Base-by-base conservation (phyloP, 2,797 vertebrate genomes). In the Percopsis omiscomaycus region DNA sequence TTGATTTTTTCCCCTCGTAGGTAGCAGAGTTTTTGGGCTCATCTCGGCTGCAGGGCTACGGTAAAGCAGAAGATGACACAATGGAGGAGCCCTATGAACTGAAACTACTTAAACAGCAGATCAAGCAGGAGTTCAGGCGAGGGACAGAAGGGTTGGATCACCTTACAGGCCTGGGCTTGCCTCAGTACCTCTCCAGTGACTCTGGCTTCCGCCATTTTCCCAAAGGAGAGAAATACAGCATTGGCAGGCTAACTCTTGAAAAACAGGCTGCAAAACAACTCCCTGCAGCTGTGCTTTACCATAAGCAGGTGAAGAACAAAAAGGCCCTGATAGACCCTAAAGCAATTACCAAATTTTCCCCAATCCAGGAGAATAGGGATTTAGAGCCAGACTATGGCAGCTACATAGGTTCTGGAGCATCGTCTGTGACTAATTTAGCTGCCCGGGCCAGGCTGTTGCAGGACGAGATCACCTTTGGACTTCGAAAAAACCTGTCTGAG, bases 41-140 rank as follows among this genome's bases (percentile, higher is more conserved):
- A 53, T 92, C 96, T 42, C 92, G 95, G 55, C 80, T 98, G 69
- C 96, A 98, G 69, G 89, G 94, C 50, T 99, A 98, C 67, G 93
- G 93, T 74, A 99, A 98, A 91, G 91, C 93, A 47, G 98, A 98
- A 66, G 98, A 99, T 77, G 97, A 99, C 61, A 89, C 96, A 2
- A 99, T 99, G 96, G 97, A 99, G 69, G 98, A 99, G 49, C 96
- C 98, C 8, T 99, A 98, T 82, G 98, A 99, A 78, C 85, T 99
- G 61, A 99, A 98, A 78, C 93, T 99, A 66, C 90, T 99, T 59
- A 99, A 99, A 80, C 97, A 99, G 59, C 98, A 99, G 86, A 98
- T 99, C 79, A 99, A 99, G 62, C 98, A 99, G 64, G 98, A 99
- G 80, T 99, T 99, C 75, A 94, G 96, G 50, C 92, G 97, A 81